A percentile compares a stretch with the other conserved stretches of the same genome.
Conservation (phyloP, 2,797 vertebrate genomes). For the Hemibagrus guttatus region DNA sequence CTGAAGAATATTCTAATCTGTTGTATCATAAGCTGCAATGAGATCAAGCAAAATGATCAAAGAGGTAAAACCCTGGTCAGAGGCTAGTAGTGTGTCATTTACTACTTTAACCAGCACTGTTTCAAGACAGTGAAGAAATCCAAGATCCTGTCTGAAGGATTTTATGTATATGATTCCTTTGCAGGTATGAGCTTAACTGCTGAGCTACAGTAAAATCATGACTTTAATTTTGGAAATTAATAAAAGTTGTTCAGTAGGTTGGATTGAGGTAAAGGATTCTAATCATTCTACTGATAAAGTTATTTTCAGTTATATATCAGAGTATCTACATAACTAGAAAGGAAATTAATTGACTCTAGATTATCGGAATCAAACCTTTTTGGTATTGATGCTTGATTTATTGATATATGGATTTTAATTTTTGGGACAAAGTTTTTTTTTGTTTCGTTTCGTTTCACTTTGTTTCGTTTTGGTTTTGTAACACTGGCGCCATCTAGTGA, state of each 20-base stretch:
- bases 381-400: not conserved
- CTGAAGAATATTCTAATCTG: not conserved
- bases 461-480: no score
- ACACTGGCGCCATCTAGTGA: conserved; percentile 16
- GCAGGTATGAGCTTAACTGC: not conserved
- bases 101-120: not conserved
- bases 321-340: not conserved
- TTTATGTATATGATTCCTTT: not conserved
- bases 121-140: not conserved
- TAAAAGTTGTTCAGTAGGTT: not conserved
- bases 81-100: not conserved
- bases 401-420: not conserved
- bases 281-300: not conserved
- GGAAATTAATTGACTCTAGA: not conserved
- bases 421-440: no score
- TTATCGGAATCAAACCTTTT: not conserved
- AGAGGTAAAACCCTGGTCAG: not conserved
- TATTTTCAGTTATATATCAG: not conserved
- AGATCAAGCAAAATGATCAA: not conserved
- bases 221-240: not conserved
- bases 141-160: not conserved
- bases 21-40: not conserved
- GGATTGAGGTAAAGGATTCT: not conserved
- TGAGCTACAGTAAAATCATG: not conserved
- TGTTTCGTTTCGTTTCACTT: no score